Percentiles rank a stretch among this genome's conserved stretches.
Evolutionary conservation across 2,113 vertebrate genomes (phyloP).

Genomic region (Prionailurus viverrinus): DNA sequence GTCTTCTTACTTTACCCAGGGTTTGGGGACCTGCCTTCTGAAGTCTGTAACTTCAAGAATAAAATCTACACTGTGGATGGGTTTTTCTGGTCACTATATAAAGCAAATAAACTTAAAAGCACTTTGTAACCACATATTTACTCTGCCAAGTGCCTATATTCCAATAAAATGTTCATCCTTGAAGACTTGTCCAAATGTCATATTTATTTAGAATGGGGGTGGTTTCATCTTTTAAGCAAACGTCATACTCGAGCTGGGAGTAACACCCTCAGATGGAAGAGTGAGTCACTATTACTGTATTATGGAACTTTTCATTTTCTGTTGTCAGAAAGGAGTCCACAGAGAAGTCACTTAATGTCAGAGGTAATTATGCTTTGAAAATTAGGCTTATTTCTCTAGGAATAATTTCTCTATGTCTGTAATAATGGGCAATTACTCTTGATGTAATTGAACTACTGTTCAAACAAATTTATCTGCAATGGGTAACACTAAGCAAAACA

Average conservation of each 20-base stretch:
- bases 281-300: not conserved
- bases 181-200: conserved; percentile 39
- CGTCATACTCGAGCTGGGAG: not conserved
- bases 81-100: not conserved
- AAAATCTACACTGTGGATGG: not conserved
- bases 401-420: not conserved
- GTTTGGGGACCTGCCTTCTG: not conserved
- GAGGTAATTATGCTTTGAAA: conserved; percentile 55
- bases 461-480: conserved; percentile 57
- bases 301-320: not conserved
- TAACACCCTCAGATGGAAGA: not conserved
- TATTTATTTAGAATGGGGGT: conserved; percentile 48
- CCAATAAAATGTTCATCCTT: conserved; percentile 83
- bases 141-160: conserved; percentile 64
- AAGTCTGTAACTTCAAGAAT: conserved; percentile 20
- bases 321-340: conserved; percentile 15
- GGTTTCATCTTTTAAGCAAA: conserved; percentile 53
- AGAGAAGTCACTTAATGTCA: conserved; percentile 30
- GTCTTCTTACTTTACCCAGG: not conserved
- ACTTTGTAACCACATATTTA: conserved; percentile 59
- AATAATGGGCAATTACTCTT: conserved; percentile 6
- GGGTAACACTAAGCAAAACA: not conserved
- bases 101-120: conserved; percentile 64
- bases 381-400: not conserved
- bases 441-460: conserved; percentile 31